Base-by-base conservation (phyloP, 2,797 vertebrate species). In the Labeo calbasu region DNA sequence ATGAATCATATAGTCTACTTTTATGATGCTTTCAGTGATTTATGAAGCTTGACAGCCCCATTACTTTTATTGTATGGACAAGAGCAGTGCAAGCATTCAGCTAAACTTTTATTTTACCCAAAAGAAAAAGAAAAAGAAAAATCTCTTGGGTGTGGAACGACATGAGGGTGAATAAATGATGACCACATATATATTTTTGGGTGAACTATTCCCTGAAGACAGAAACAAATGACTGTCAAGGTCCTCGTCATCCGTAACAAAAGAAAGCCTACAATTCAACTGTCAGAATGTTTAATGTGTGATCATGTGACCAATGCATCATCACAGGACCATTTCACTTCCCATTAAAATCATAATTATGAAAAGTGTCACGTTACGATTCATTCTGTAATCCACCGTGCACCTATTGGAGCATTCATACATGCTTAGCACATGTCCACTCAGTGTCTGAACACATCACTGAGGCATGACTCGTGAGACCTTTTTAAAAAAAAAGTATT, bases 391-490 rank as follows among this genome's bases (percentile, higher is more conserved):
- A 40, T 68, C 81, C 70, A 36, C 19, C 10, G n/a, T 40, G 19
- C 51, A 28, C 40, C 25, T 78, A 69, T 59, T 76, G 51, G 36
- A 69, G 28, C 70, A 53, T 75, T 85, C 51, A 40, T 43, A 13
- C 81, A 85, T 59, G 46, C 25, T 69, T 63, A 65, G 70, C 21
- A 68, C 82, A 82, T 63, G 81, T 59, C 66, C 73, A 76, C 70
- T 79, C 51, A n/a, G 15, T 70, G 48, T 57, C 78, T 25, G 73
- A 81, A 73, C 40, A 50, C 51, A 70, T 87, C 63, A 79, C 53
- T 32, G 28, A 77, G 85, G 46, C 71, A 85, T 84, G 82, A 85
- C 88, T 84, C 79, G 82, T 4, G 84, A 68, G 50, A 72, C 25
- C 66, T 66, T 50, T 77, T 46, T 73, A 84, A 83, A 82, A 2